A percentile compares a stretch with the other conserved stretches of the same genome.
These are phyloP conservation scores for Phoebastria nigripes DNA, from an alignment of 2,797 vertebrate species.

Conservation along the genomic window DNA sequence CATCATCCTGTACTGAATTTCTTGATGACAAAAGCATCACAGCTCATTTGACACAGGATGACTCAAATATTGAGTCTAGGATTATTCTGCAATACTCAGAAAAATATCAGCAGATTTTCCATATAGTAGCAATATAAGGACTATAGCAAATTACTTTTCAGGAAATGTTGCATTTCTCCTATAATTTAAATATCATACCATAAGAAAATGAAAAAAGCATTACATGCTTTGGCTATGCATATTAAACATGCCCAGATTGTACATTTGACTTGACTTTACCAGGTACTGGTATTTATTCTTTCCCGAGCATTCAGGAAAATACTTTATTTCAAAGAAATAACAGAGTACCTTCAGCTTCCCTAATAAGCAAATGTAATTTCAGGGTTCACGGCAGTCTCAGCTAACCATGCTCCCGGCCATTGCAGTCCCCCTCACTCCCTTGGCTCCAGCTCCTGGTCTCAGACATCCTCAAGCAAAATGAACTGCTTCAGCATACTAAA, in stretches of 20 bases:
- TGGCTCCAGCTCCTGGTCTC: neutral
- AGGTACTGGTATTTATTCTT: neutral
- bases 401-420: neutral
- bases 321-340: neutral
- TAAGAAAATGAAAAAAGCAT: neutral
- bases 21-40: neutral
- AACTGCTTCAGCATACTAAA: neutral
- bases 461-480: fast-evolving
- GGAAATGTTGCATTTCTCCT: neutral
- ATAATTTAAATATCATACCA: neutral
- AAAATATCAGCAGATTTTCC: neutral
- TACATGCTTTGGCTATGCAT: neutral
- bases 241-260: neutral
- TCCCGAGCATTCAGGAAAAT: neutral
- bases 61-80: neutral
- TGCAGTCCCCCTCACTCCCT: neutral
- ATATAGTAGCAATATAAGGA: neutral
- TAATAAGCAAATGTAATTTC: neutral
- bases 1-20: neutral
- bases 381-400: neutral
- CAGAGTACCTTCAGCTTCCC: neutral
- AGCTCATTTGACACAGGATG: neutral
- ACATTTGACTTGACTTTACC: neutral
- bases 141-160: neutral
- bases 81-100: neutral